These are phyloP conservation scores for Mareca penelope DNA, from an alignment of 2,797 vertebrate species.

Conservation along the genomic window DNA sequence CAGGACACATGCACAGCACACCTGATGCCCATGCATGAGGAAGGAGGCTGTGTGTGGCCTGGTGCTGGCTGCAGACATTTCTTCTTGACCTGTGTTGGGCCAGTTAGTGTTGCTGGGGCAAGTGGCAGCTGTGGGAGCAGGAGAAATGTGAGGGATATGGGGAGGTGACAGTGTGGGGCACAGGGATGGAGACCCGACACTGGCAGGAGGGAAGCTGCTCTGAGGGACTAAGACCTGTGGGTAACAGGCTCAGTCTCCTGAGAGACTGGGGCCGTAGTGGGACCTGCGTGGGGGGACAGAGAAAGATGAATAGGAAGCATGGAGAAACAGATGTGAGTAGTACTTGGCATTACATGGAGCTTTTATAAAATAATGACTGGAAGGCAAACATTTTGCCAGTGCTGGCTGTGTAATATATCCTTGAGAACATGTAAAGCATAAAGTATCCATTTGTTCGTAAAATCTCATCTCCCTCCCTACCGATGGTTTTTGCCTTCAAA, in stretches of 20 bases:
- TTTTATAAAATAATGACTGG: neutral
- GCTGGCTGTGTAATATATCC: neutral
- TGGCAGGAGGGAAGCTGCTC: neutral
- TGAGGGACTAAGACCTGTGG: neutral
- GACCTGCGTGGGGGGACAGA: rapidly evolving
- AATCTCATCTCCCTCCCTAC: neutral
- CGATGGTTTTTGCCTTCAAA: neutral
- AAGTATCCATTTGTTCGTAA: neutral
- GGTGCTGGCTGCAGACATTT: rapidly evolving
- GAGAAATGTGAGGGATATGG: neutral
- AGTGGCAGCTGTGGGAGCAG: neutral
- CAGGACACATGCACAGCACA: no score
- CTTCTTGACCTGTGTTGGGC: no score
- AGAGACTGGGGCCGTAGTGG: neutral
- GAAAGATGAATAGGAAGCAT: neutral
- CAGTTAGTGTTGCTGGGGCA: neutral
- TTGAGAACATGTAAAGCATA: neutral
- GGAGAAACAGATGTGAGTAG: neutral
- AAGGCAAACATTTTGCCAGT: neutral
- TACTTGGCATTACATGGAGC: rapidly evolving
- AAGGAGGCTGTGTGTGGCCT: rapidly evolving
- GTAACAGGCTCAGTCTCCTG: neutral
- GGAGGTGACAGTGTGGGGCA: neutral
- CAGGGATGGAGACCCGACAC: rapidly evolving
- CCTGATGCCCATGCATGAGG: rapidly evolving